These are phyloP conservation scores for Apteryx owenii DNA, from an alignment of 2,113 vertebrate species.

Conservation along the genomic window DNA sequence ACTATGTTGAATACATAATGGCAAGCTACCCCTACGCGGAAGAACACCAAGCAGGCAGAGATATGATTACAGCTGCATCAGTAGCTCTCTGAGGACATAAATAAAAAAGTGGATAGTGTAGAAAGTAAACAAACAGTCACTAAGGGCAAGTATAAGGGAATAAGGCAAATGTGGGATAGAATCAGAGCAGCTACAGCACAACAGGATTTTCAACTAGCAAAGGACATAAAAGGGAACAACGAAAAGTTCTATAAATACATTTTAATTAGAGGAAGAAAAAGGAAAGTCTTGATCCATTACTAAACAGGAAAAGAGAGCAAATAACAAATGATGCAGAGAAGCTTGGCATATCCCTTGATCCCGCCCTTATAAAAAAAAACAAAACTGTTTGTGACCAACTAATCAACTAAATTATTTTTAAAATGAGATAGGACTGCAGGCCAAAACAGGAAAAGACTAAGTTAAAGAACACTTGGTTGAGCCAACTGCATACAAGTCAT, in stretches of 20 bases:
- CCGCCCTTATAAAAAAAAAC: background rate
- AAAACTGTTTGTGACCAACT: background rate
- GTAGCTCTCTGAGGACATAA: background rate
- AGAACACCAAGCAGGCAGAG: background rate
- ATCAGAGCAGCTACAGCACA: background rate
- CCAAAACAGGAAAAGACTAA: slow-evolving; percentile 59
- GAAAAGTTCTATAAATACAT: slow-evolving; percentile 48
- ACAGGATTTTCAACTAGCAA: background rate
- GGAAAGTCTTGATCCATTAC: slow-evolving; percentile 44
- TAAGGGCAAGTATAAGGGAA: background rate
- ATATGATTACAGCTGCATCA: background rate
- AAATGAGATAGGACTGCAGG: background rate
- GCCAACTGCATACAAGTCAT: background rate
- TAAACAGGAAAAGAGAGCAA: slow-evolving; percentile 59
- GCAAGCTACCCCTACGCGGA: background rate
- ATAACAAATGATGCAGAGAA: slow-evolving; percentile 24
- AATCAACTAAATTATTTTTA: slow-evolving; percentile 46
- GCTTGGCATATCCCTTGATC: background rate
- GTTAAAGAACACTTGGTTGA: background rate
- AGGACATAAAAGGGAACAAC: background rate
- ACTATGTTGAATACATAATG: background rate
- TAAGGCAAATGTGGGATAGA: background rate
- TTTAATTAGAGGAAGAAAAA: slow-evolving; percentile 65
- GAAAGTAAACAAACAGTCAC: background rate
- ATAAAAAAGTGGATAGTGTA: background rate